Evolutionary conservation across 2,888 invertebrate genomes (phyloP).

Genomic region (Pterobdella sp.): DNA sequence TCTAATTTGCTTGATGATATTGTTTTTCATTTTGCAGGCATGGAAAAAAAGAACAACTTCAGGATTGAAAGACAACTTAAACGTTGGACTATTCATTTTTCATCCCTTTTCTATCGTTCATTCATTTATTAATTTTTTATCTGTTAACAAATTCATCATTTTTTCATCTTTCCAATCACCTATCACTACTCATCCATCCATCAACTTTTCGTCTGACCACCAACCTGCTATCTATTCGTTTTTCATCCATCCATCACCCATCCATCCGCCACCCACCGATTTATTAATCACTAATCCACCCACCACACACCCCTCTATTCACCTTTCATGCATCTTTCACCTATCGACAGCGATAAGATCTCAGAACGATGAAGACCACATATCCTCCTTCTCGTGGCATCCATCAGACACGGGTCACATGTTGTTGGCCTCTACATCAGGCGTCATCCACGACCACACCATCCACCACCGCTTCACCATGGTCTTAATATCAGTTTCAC

Average conservation of each 20-base stretch:
- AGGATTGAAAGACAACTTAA: too few relatives aligned
- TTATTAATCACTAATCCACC: not conserved
- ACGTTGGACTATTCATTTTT: too few relatives aligned
- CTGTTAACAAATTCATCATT: not conserved
- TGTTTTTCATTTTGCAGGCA: too few relatives aligned
- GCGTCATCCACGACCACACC: slow-evolving; percentile 64
- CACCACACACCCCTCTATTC: not conserved
- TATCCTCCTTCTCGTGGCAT: slow-evolving; percentile 81
- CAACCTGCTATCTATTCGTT: too few relatives aligned
- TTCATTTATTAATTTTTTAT: not conserved
- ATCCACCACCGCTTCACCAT: slow-evolving; percentile 74
- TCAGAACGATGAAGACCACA: slow-evolving; percentile 35
- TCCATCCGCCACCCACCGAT: not conserved
- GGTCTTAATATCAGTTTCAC: slow-evolving; percentile 37
- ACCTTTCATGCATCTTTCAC: too few relatives aligned
- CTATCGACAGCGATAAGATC: not conserved
- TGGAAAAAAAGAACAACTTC: too few relatives aligned
- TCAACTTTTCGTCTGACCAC: too few relatives aligned
- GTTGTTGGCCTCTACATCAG: slow-evolving; percentile 62
- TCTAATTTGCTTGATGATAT: too few relatives aligned
- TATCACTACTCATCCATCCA: not conserved
- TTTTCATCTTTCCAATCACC: not conserved
- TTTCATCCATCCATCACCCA: slow-evolving; percentile 3
- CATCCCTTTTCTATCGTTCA: not conserved
- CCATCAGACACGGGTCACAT: slow-evolving; percentile 70